phyloP scores from a whole-genome alignment of 2,113 vertebrate species.

The Aramus guarauna region DNA sequence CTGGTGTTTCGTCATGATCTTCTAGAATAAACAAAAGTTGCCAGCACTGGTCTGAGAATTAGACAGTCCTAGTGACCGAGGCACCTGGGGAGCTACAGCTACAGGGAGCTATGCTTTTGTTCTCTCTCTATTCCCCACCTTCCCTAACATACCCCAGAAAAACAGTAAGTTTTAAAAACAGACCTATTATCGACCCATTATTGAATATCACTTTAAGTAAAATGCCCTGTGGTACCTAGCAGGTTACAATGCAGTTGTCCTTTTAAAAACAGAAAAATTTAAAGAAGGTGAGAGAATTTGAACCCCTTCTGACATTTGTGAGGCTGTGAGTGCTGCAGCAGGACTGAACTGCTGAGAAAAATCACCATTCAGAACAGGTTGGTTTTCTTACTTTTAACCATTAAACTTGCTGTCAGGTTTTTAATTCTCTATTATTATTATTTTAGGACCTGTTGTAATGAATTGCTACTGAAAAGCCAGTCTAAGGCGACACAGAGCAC shows the following conservation, averaged over 20 bases:
- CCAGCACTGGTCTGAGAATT: slow-evolving; percentile 19
- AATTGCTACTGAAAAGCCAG: slow-evolving; percentile 81
- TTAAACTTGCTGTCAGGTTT: slow-evolving; percentile 74
- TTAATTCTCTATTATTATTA: slow-evolving; percentile 76
- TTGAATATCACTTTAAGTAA: slow-evolving; percentile 36
- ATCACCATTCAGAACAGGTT: slow-evolving; percentile 58
- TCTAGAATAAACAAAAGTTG: background rate
- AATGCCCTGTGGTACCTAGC: slow-evolving; percentile 39
- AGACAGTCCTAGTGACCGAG: background rate
- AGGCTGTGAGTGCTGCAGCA: slow-evolving; percentile 57
- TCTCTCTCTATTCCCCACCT: slow-evolving; percentile 3
- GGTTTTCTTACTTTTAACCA: slow-evolving; percentile 66
- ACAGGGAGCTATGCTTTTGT: slow-evolving; percentile 38
- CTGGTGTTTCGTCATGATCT: background rate
- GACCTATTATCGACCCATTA: slow-evolving; percentile 13
- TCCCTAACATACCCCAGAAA: slow-evolving; percentile 8
- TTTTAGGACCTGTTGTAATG: slow-evolving; percentile 83
- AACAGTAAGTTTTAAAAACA: slow-evolving; percentile 53
- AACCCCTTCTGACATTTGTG: slow-evolving; percentile 47
- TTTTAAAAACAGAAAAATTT: slow-evolving; percentile 21
- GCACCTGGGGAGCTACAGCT: slow-evolving; percentile 28
- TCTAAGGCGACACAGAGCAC: slow-evolving; percentile 75
- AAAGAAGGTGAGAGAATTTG: slow-evolving; percentile 40
- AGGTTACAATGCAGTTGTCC: slow-evolving; percentile 59
- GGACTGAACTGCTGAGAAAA: slow-evolving; percentile 59